These are phyloP conservation scores for Orthosia incerta DNA, from an alignment of 2,888 invertebrate species.

Conservation along the genomic window DNA sequence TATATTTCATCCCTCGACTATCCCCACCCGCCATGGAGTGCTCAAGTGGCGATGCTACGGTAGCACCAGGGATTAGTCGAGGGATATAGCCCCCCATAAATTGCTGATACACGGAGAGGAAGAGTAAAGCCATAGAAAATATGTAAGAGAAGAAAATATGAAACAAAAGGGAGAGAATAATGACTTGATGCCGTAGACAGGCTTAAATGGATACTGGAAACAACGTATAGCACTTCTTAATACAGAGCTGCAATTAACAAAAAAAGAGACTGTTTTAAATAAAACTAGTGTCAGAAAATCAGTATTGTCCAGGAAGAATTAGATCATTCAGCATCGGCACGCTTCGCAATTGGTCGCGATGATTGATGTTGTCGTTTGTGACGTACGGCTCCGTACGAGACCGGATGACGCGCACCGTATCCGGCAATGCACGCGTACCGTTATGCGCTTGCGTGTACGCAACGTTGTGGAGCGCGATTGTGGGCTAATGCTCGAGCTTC, in stretches of 20 bases:
- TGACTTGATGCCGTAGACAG: too few species aligned
- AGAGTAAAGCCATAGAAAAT: neutral
- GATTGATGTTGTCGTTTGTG: conserved; percentile 68
- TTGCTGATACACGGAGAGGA: neutral
- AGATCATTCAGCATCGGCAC: conserved; percentile 62
- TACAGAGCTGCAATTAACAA: neutral
- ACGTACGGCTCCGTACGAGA: conserved; percentile 51
- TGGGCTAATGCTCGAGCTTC: conserved; percentile 48
- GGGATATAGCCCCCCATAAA: too few species aligned
- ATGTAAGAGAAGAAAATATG: too few species aligned
- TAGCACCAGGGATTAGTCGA: too few species aligned
- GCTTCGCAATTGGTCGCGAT: conserved; percentile 65
- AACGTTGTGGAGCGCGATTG: conserved; percentile 57
- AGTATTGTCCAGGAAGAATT: conserved; percentile 62
- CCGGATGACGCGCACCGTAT: conserved; percentile 67
- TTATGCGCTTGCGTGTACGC: conserved; percentile 65
- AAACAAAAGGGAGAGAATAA: neutral
- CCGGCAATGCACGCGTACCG: conserved; percentile 68
- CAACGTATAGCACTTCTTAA: neutral
- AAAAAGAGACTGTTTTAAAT: neutral
- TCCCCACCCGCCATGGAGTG: too few species aligned
- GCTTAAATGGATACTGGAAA: neutral
- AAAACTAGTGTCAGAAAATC: conserved; percentile 46
- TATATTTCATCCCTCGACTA: too few species aligned
- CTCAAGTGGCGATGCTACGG: too few species aligned